A percentile compares a stretch with the other conserved stretches of the same genome.
phyloP scores from a whole-genome alignment of 2,797 vertebrate genomes.

The Acanthiza pusilla region DNA sequence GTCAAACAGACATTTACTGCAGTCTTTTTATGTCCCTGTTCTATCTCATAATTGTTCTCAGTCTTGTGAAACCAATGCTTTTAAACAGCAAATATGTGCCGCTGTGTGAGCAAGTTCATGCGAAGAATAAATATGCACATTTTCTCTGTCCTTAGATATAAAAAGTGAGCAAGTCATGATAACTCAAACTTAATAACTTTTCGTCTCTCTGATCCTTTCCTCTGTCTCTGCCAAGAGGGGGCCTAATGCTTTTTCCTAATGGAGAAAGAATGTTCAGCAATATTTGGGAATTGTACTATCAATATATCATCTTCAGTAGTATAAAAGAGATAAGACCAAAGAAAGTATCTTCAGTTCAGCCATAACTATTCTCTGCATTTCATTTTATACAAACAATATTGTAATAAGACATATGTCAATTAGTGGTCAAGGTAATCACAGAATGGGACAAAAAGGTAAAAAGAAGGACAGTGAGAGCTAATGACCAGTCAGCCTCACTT shows the following conservation, averaged over 20 bases:
- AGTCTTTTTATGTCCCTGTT: background rate
- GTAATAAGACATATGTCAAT: background rate
- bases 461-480: background rate
- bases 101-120: background rate
- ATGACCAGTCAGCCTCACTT: accelerated
- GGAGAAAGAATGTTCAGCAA: background rate
- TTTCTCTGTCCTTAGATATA: background rate
- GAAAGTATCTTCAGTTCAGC: background rate
- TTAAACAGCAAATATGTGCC: background rate
- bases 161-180: background rate
- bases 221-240: background rate
- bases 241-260: background rate
- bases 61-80: background rate
- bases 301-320: background rate
- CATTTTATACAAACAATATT: background rate
- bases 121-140: background rate
- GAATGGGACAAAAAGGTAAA: background rate
- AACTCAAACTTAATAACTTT: background rate
- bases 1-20: background rate
- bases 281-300: background rate
- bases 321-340: background rate
- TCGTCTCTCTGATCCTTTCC: background rate
- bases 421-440: background rate
- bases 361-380: background rate
- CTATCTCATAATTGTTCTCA: background rate